Conservation (phyloP, 2,888 invertebrate genomes). For the Eutolmus rufibarbis region DNA sequence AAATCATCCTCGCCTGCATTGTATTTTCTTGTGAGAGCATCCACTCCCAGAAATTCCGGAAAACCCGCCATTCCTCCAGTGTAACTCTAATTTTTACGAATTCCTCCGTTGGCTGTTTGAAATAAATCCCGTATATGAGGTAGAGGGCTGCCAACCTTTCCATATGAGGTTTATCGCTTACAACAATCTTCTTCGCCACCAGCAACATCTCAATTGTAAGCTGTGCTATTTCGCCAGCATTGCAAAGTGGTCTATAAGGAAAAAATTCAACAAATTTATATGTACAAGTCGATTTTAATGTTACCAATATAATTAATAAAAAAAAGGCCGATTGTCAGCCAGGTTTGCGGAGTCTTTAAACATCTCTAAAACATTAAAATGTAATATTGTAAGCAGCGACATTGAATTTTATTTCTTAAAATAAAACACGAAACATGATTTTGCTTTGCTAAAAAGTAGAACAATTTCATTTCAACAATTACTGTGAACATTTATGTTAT, state of each 20-base stretch:
- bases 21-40: slow-evolving; percentile 9
- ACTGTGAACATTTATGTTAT: too few species aligned
- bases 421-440: too few species aligned
- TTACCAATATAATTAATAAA: too few species aligned
- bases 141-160: slow-evolving; percentile 45
- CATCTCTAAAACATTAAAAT: too few species aligned
- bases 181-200: slow-evolving; percentile 22
- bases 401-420: too few species aligned
- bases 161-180: neutral
- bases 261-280: neutral
- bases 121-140: slow-evolving; percentile 47
- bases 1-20: slow-evolving; percentile 44
- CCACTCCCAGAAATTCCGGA: slow-evolving; percentile 42
- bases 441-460: too few species aligned
- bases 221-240: slow-evolving; percentile 40
- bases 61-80: slow-evolving; percentile 38
- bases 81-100: slow-evolving; percentile 46
- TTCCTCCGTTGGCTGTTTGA: slow-evolving; percentile 47
- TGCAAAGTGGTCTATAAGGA: slow-evolving; percentile 30
- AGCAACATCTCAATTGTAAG: slow-evolving; percentile 39
- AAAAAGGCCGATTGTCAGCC: too few species aligned
- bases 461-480: too few species aligned
- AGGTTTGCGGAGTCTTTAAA: too few species aligned
- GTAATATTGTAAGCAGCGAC: too few species aligned
- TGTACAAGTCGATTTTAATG: neutral